Percentiles rank a stretch among this genome's conserved stretches.
Conservation (phyloP, 2,888 invertebrate species). For the Drosophila kuntzei region DNA sequence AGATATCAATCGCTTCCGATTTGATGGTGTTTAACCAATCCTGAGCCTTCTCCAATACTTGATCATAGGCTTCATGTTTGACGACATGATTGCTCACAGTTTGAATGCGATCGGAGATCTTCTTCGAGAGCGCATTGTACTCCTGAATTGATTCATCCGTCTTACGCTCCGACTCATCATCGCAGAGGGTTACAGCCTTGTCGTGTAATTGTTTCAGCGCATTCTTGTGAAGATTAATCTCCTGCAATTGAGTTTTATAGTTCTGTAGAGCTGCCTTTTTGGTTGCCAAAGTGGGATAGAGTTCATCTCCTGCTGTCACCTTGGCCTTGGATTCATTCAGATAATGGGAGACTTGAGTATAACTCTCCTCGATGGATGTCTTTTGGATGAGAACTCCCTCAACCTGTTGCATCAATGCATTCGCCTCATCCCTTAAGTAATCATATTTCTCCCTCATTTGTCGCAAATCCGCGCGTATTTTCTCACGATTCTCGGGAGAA, state of each 20-base stretch:
- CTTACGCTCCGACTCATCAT: slow-evolving; percentile 92
- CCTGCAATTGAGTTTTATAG: slow-evolving; percentile 92
- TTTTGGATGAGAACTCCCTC: slow-evolving; percentile 95
- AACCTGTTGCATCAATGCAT: slow-evolving; percentile 93
- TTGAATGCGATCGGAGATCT: slow-evolving; percentile 89
- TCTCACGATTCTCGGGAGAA: slow-evolving; percentile 94
- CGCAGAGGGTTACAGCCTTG: slow-evolving; percentile 91
- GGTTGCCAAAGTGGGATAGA: slow-evolving; percentile 93
- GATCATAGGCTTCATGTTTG: slow-evolving; percentile 93
- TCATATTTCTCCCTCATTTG: slow-evolving; percentile 93
- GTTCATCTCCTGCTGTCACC: slow-evolving; percentile 89
- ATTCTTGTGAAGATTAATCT: slow-evolving; percentile 93
- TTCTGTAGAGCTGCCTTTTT: slow-evolving; percentile 95
- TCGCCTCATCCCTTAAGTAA: slow-evolving; percentile 93
- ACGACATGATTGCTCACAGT: slow-evolving; percentile 90
- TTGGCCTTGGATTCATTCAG: slow-evolving; percentile 92
- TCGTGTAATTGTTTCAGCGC: slow-evolving; percentile 94
- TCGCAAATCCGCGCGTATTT: slow-evolving; percentile 92
- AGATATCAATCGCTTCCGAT: slow-evolving; percentile 91
- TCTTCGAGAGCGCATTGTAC: slow-evolving; percentile 89
- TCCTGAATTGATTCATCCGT: slow-evolving; percentile 90
- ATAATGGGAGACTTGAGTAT: slow-evolving; percentile 95
- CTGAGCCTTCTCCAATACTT: slow-evolving; percentile 92
- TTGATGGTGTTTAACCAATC: slow-evolving; percentile 93
- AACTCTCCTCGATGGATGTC: slow-evolving; percentile 96